phyloP scores from a whole-genome alignment of 2,113 vertebrate genomes.

The Pagrus major region DNA sequence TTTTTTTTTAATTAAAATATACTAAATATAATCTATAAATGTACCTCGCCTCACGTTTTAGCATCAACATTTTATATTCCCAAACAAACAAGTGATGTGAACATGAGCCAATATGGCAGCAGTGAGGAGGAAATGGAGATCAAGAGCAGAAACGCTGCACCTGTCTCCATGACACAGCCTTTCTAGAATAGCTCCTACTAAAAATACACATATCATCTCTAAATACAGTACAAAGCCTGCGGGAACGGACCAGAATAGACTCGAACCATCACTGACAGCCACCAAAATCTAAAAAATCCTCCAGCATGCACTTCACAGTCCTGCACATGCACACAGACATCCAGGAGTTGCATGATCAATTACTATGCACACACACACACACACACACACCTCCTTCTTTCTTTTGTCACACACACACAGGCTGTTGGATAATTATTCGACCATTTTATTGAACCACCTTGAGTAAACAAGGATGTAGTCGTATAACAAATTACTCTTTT shows the following conservation, averaged over 20 bases:
- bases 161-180: conserved; percentile 3
- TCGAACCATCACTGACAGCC: too few species aligned
- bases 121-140: background rate
- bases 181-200: conserved; percentile 27
- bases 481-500: background rate
- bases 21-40: background rate
- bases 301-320: background rate
- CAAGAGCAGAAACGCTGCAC: background rate
- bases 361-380: too few species aligned
- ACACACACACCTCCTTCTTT: too few species aligned
- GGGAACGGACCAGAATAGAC: conserved; percentile 46
- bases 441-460: conserved; percentile 57
- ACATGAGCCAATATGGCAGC: background rate
- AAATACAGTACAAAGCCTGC: conserved; percentile 59
- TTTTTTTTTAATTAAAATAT: too few species aligned
- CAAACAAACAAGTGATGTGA: background rate
- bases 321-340: background rate
- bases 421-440: conserved; percentile 5
- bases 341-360: background rate
- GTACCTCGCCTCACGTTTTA: background rate
- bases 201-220: conserved; percentile 64
- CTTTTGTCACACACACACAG: too few species aligned
- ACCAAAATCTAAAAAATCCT: background rate
- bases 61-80: background rate
- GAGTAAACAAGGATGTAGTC: conserved; percentile 71